Conservation (phyloP, 1,140 invertebrate species). For the Cherax destructor region DNA sequence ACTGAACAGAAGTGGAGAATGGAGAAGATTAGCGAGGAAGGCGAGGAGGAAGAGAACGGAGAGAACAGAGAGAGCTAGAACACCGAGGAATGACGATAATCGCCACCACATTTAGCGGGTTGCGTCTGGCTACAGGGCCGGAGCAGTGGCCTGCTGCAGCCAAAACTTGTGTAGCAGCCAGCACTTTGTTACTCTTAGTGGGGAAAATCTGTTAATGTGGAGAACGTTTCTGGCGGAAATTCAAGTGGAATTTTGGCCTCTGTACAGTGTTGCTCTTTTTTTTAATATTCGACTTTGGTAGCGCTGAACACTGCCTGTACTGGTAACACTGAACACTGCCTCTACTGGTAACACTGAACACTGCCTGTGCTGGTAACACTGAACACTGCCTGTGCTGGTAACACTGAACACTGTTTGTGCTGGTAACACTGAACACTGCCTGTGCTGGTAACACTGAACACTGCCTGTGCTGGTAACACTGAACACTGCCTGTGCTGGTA, state of each 20-base stretch:
- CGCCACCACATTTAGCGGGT: not conserved
- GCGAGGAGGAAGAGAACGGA: not conserved
- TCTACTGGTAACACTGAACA: no score
- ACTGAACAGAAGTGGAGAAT: no score
- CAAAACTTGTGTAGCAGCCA: not conserved
- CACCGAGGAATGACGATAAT: not conserved
- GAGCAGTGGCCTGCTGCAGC: not conserved
- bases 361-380: no score
- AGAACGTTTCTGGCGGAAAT: not conserved
- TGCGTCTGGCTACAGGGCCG: not conserved
- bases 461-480: no score
- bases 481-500: no score
- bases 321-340: no score
- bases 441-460: no score
- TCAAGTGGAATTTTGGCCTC: not conserved
- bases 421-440: no score
- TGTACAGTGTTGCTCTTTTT: not conserved
- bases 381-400: no score
- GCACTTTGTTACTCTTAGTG: not conserved
- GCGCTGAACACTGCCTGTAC: not conserved
- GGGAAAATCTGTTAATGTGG: not conserved
- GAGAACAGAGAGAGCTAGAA: not conserved
- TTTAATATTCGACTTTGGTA: not conserved
- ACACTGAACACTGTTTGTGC: no score
- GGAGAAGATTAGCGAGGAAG: not conserved